A percentile compares a stretch with the other conserved stretches of the same genome.
Conservation (phyloP, 2,797 vertebrate species). For the Girardinus metallicus region DNA sequence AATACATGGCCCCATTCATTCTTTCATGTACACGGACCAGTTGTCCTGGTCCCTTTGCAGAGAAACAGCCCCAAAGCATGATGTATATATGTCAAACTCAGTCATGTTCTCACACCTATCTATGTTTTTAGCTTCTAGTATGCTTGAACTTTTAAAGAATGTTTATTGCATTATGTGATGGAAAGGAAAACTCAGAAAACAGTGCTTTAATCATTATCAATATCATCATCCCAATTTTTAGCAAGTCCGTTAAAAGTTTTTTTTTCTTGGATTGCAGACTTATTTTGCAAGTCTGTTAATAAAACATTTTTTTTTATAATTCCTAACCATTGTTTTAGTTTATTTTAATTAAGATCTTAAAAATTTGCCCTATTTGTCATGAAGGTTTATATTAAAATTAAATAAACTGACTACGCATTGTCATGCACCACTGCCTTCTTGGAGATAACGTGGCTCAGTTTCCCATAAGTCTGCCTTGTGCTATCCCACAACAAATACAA, state of each 20-base stretch:
- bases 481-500: conserved; percentile 26
- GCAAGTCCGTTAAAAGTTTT: background rate
- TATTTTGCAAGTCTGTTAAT: background rate
- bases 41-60: too few relatives aligned
- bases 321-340: background rate
- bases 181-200: background rate
- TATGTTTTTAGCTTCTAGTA: background rate
- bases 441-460: conserved; percentile 51
- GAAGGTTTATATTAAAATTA: background rate
- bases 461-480: conserved; percentile 38
- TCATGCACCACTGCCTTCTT: conserved; percentile 22
- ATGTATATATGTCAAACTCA: background rate
- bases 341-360: background rate
- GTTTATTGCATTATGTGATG: background rate
- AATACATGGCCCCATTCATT: too few relatives aligned
- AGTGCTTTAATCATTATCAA: background rate
- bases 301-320: background rate
- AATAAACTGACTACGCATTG: background rate
- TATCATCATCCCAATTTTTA: background rate
- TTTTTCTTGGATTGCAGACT: background rate
- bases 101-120: background rate
- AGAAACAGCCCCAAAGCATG: too few relatives aligned
- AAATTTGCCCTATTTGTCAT: background rate
- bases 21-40: too few relatives aligned
- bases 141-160: background rate